These are phyloP conservation scores for Hydropotes inermis DNA, from an alignment of 2,113 vertebrate species.

Conservation along the genomic window DNA sequence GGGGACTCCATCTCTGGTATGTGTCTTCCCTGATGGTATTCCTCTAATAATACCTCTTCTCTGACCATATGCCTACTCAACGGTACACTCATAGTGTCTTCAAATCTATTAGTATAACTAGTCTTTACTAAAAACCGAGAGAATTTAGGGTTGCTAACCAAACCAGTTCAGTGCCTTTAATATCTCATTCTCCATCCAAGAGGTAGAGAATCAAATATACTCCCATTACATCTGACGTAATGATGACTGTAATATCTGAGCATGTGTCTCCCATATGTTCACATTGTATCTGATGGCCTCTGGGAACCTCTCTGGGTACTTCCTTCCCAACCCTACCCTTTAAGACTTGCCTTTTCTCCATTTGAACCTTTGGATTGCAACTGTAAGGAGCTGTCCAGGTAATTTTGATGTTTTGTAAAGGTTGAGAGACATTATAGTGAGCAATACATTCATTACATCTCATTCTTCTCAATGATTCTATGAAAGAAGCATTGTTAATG, in stretches of 20 bases:
- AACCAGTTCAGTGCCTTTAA: neutral
- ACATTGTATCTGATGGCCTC: neutral
- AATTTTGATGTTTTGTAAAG: slow-evolving; percentile 4
- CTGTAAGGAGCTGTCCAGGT: neutral
- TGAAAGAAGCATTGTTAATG: neutral
- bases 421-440: neutral
- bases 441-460: neutral
- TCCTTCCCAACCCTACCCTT: neutral
- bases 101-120: neutral
- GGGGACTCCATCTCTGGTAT: neutral
- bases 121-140: neutral
- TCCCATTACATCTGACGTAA: neutral
- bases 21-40: neutral
- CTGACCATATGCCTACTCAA: neutral
- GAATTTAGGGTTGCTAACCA: neutral
- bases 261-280: neutral
- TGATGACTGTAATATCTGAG: neutral
- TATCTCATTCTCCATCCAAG: neutral
- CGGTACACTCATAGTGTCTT: neutral
- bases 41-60: neutral
- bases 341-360: neutral
- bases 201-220: neutral
- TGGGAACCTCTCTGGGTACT: neutral
- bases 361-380: neutral
- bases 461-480: neutral